Evolutionary conservation across 1,140 invertebrate species (phyloP), one percentile per base, ranked within the genome.

Genomic region (Drosophila orosa): DNA sequence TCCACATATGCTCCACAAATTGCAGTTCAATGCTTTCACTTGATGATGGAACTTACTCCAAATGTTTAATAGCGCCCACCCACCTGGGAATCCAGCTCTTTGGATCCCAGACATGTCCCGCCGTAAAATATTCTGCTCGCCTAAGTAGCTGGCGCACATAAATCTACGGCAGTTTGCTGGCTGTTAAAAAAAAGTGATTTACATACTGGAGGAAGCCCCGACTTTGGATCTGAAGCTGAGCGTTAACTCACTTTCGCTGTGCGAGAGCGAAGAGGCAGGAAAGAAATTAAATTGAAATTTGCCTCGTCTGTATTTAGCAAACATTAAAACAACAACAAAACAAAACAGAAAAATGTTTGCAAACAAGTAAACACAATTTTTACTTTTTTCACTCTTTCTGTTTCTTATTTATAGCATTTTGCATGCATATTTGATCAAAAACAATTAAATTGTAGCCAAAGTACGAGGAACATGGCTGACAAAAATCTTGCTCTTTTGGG

Each of bases 381-480:
- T 45, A 22, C 29, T 66, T 35, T 17, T 66, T 37, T 42, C 19
- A 45, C 39, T 33, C 69, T 45, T 57, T 22, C 22, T 24, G 65
- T 47, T 69, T 42, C 19, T 71, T 58, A 39, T 71, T 71, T 71
- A 39, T 58, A 71, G 50, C 50, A 48, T 71, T 72, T 72, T 58
- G 50, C 68, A 58, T 71, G 52, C 68, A 71, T 72, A 71, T 72
- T 71, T 72, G 52, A 72, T 71, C 66, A 72, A 71, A 71, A 72
- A 72, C 68, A 72, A 72, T 71, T 35, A 71, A 71, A 71, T 58
- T 48, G 29, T 71, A 39, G 39, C 17, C 33, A 71, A 58, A 71
- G 50, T 58, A 71, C 22, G 33, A 37, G 50, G 19, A 31, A 56
- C 39, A 22, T 24, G 25, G 59, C 59, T 37, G 55, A 31, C 63